Conservation (phyloP, 2,888 invertebrate species). For the Drosophila imparisetae region DNA sequence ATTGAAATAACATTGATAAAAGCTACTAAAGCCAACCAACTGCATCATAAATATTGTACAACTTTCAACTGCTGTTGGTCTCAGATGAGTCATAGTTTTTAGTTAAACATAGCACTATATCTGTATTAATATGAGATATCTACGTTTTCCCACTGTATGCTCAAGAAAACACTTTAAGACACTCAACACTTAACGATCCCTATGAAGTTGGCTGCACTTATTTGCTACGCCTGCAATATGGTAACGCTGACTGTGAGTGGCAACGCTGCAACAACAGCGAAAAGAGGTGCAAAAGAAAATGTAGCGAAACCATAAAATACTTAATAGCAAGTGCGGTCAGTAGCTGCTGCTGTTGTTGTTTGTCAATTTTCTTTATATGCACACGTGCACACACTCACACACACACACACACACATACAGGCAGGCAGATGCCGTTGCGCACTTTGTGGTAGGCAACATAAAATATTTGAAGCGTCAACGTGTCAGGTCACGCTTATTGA, state of each 20-base stretch:
- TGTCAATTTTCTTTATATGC: slow-evolving; percentile 11
- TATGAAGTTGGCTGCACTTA: slow-evolving; percentile 30
- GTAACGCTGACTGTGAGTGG: slow-evolving; percentile 25
- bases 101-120: not conserved
- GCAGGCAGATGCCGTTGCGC: slow-evolving; percentile 16
- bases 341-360: slow-evolving; percentile 39
- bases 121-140: not conserved
- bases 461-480: slow-evolving; percentile 59
- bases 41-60: not conserved
- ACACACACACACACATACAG: slow-evolving; percentile 2
- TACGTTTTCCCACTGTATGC: not conserved
- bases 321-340: slow-evolving; percentile 60
- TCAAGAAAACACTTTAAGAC: not conserved
- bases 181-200: slow-evolving; percentile 27
- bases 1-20: not conserved
- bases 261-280: slow-evolving; percentile 16
- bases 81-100: not conserved
- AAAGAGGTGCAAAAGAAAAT: slow-evolving; percentile 53
- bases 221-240: slow-evolving; percentile 16
- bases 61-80: not conserved
- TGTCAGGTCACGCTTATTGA: slow-evolving; percentile 66
- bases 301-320: slow-evolving; percentile 73
- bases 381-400: slow-evolving; percentile 1
- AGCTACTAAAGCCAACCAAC: not conserved
- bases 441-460: slow-evolving; percentile 39